phyloP scores from a whole-genome alignment of 2,888 invertebrate genomes.

The Magallana nippona region DNA sequence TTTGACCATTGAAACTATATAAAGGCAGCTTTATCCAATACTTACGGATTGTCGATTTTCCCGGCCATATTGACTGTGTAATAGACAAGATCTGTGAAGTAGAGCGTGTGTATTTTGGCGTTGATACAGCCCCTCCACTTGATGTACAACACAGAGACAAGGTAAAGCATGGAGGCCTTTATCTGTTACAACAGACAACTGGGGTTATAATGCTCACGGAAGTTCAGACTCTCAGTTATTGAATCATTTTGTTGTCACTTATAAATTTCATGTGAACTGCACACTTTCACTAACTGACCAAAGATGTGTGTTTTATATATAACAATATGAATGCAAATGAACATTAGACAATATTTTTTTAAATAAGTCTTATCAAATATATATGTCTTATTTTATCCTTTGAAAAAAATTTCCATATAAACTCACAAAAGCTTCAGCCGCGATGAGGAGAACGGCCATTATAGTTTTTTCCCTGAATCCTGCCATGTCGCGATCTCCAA shows the following conservation, averaged over 20 bases:
- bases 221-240: too few relatives aligned
- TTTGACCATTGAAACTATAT: neutral
- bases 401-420: neutral
- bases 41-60: constrained; percentile 82
- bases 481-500: constrained; percentile 80
- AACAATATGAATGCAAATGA: too few relatives aligned
- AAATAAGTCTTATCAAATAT: too few relatives aligned
- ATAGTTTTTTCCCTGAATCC: constrained; percentile 79
- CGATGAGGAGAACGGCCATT: constrained; percentile 77
- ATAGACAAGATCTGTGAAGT: constrained; percentile 82
- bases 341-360: too few relatives aligned
- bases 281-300: too few relatives aligned
- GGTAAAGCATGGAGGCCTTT: constrained; percentile 79
- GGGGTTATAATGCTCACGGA: too few relatives aligned
- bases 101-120: constrained; percentile 80
- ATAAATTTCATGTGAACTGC: too few relatives aligned
- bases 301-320: too few relatives aligned
- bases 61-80: constrained; percentile 81
- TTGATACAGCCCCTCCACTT: constrained; percentile 81
- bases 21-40: constrained; percentile 47
- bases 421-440: constrained; percentile 80
- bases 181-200: constrained; percentile 76
- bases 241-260: too few relatives aligned
- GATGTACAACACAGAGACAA: constrained; percentile 81
- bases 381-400: neutral